phyloP scores from a whole-genome alignment of 2,888 invertebrate genomes.

The Augochlorella aurata region DNA sequence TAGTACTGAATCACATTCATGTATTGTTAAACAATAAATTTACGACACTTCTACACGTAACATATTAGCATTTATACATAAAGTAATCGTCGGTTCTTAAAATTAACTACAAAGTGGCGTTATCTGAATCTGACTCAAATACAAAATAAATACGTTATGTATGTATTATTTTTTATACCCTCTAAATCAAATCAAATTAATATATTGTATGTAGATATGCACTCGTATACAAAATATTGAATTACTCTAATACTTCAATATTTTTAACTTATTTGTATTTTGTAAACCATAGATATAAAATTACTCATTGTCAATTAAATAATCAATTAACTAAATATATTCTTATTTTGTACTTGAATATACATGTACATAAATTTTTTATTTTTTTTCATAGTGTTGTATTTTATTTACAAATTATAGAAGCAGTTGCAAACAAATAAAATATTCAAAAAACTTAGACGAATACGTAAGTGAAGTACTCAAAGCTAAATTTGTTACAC shows the following conservation, averaged over 20 bases:
- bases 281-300: no score
- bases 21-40: slow-evolving; percentile 31
- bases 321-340: no score
- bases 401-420: no score
- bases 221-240: neutral
- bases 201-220: neutral
- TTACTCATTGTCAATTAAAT: no score
- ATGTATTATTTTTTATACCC: neutral
- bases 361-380: no score
- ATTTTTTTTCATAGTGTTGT: no score
- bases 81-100: slow-evolving; percentile 31
- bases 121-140: neutral
- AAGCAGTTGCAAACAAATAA: no score
- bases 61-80: neutral
- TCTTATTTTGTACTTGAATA: no score
- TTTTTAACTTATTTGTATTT: no score
- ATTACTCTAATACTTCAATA: neutral
- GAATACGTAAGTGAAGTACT: no score
- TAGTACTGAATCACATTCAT: neutral
- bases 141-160: neutral
- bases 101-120: slow-evolving; percentile 18
- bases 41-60: neutral
- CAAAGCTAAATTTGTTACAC: no score
- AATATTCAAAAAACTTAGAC: no score
- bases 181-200: neutral